Evolutionary conservation across 2,113 vertebrate genomes (phyloP), one percentile per base, ranked within the genome.

Genomic region (Haemorhous mexicanus): DNA sequence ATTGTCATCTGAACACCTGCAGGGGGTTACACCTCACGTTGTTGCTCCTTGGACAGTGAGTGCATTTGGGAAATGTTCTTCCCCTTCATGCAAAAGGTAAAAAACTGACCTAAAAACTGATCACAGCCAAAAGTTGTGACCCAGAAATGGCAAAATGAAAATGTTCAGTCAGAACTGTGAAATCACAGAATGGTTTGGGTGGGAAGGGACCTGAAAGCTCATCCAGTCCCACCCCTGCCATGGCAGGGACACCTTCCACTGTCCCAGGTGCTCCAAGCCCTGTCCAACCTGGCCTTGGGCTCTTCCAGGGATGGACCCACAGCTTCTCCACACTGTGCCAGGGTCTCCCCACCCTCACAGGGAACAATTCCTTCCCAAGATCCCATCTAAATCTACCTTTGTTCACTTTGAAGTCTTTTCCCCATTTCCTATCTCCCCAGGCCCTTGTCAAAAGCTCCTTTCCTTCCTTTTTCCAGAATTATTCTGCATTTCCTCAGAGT

Each of bases 91-190:
- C 4, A 56, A 73, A 75, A 55, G 8, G 49, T 49, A 15, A 83
- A 90, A 76, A 84, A 50, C 9, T 18, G 22, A 58, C n/a, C 44
- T 24, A 15, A 46, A 79, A 84, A 76, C n/a, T 3, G 0, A 26
- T 35, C 47, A 35, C 37, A 72, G 58, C 6, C 35, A 4, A 19
- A 56, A 64, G n/a, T 0, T 44, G 47, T 28, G 44, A 32, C 41
- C 62, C 19, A 37, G 32, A 64, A 75, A 44, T 1, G 12, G n/a
- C 26, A 63, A 78, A 63, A 67, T 44, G 10, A 28, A 82, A 82
- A 30, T 0, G 3, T 63, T 67, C 0, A 0, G 13, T 46, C 28
- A 43, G n/a, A 69, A 53, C 4, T 0, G 1, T 13, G 47, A 55
- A 68, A 35, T 47, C 53, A 2, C 2, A 2, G 26, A 47, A 15